Evolutionary conservation across 1,140 invertebrate genomes (phyloP), one percentile per base, ranked within the genome.

Genomic region (Drosophila sechellia): DNA sequence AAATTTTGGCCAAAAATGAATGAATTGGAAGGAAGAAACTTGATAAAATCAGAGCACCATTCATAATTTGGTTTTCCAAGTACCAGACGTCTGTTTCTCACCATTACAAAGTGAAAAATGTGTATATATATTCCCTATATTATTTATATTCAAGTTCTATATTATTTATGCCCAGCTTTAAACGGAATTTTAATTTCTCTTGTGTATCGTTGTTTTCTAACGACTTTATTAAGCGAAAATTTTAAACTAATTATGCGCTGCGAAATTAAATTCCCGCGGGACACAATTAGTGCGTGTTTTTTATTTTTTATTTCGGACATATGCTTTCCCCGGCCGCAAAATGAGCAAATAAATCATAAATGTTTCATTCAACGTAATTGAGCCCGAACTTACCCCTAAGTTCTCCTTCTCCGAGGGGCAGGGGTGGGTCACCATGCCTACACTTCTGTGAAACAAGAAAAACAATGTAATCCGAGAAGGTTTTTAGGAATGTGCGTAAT

Each of bases 311-410:
- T 77, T 77, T 59, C 61, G 66, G 63, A 49, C 84, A 89, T 89
- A 89, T 89, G 84, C 68, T 56, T 37, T n/a, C 43, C 27, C 58
- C 46, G 37, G 69, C 84, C 84, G 43, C 84, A 77, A 89, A 89
- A 89, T 80, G 84, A 89, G 84, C 84, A 89, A 89, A 89, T 89
- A 89, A 89, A 89, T 89, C 84, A 89, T 84, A 89, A 89, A 83
- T 89, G 84, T 84, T 89, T 61, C 74, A 81, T 76, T 81, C 66
- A 72, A 61, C 63, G 79, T 79, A 87, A 86, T 86, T 86, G 83
- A 81, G 73, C 73, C 64, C 60, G 52, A 43, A 68, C 37, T 52
- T 71, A 86, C 83, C 83, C 75, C 45, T 76, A 72, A 75, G 37
- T 63, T 45, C 20, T 77, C 60, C 66, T 63, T 45, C 20, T 77